Conservation (phyloP, 2,113 vertebrate genomes). For the Rhombomys opimus region DNA sequence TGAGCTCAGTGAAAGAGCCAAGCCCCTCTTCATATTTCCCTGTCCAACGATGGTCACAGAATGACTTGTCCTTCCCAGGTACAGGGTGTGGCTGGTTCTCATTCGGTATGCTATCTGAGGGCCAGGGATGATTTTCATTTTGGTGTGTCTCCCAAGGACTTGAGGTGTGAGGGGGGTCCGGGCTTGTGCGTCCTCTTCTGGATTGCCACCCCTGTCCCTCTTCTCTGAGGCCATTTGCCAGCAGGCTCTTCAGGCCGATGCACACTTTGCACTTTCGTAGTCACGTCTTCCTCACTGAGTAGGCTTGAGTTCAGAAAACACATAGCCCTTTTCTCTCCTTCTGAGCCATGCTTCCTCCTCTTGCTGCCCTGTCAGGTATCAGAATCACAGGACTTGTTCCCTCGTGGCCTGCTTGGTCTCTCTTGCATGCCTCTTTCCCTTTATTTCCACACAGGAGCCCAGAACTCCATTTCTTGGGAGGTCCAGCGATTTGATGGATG, state of each 20-base stretch:
- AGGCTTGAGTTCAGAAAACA: slow-evolving; percentile 27
- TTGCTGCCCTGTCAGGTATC: not conserved
- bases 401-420: not conserved
- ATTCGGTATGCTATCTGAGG: not conserved
- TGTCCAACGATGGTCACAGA: slow-evolving; percentile 49
- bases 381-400: not conserved
- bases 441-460: slow-evolving; percentile 79
- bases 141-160: not conserved
- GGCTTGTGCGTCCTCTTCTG: not conserved
- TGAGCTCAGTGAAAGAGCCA: not conserved
- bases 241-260: not conserved
- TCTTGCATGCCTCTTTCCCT: not conserved
- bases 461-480: slow-evolving; percentile 88
- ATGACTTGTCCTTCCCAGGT: slow-evolving; percentile 50
- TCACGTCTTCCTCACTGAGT: not conserved
- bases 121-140: not conserved
- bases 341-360: not conserved
- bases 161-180: not conserved
- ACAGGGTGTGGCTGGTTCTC: slow-evolving; percentile 55
- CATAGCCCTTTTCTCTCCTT: slow-evolving; percentile 21
- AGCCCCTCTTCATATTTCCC: not conserved
- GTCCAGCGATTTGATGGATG: slow-evolving; percentile 93
- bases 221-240: not conserved
- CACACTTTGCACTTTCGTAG: not conserved
- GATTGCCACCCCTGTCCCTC: not conserved